These are phyloP conservation scores for Balanococcus diminutus DNA, from an alignment of 2,888 invertebrate species.

Conservation along the genomic window DNA sequence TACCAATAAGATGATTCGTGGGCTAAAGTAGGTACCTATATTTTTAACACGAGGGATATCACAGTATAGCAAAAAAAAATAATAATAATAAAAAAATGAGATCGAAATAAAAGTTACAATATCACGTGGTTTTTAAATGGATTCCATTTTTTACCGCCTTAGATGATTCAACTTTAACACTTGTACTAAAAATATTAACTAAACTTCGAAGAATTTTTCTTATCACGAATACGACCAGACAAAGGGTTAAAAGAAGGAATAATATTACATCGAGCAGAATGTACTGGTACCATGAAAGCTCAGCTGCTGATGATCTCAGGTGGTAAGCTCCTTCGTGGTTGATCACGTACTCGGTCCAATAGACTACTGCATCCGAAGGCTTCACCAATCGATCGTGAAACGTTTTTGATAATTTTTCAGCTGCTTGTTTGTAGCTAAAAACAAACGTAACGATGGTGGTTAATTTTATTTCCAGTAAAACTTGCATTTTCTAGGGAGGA, in stretches of 20 bases:
- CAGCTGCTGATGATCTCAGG: slow-evolving; percentile 46
- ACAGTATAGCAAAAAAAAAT: background rate
- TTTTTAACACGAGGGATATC: background rate
- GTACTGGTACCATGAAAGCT: slow-evolving; percentile 50
- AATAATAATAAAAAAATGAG: background rate
- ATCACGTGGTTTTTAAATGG: background rate
- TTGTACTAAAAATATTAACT: background rate
- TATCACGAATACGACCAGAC: background rate
- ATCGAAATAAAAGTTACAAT: background rate
- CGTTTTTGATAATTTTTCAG: slow-evolving; percentile 2
- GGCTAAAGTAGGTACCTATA: background rate
- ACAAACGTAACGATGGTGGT: background rate
- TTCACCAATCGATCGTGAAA: slow-evolving; percentile 48
- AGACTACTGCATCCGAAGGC: slow-evolving; percentile 51
- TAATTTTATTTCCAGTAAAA: too few species aligned
- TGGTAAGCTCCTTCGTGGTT: slow-evolving; percentile 50
- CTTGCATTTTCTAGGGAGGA: too few species aligned
- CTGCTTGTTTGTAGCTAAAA: slow-evolving; percentile 50
- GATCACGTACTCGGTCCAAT: slow-evolving; percentile 55
- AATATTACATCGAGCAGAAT: slow-evolving; percentile 51
- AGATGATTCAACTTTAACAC: background rate
- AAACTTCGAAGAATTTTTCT: background rate
- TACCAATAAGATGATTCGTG: background rate
- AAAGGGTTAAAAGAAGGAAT: background rate
- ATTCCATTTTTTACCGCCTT: background rate